Base-by-base conservation (phyloP, 2,797 vertebrate species). In the Danionella dracula region DNA sequence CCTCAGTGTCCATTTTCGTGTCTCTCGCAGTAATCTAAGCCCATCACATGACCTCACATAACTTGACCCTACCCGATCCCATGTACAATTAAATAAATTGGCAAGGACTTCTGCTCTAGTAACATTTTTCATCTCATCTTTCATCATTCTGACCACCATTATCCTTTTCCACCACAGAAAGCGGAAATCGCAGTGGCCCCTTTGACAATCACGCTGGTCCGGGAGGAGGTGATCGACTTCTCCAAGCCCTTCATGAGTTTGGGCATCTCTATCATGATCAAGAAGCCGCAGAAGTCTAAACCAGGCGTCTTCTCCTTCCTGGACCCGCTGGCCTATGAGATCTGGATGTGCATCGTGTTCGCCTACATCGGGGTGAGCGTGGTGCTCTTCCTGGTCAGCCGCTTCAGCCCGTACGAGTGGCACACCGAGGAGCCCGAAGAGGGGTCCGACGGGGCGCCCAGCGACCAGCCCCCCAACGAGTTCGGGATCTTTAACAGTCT, bases 401-500 rank as follows among this genome's bases (percentile, higher is more conserved):
- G 96, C 73, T 99, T 99, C 85, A 99, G 96, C 74, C 96, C 96
- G 0, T 98, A 99, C 5, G 96, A 99, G 79, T 99, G 96, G 96
- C 95, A 98, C 68, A 94, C 94, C 21, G 96, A 98, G 83, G 95
- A 98, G 69, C 93, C 94, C 4, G 96, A 99, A 80, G 96, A 98
- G 31, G 95, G 94, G 17, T 86, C 92, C 8, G 95, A 98, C 81
- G 92, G 88, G 73, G 82, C 83, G 59, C 93, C 93, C 68, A 93
- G 92, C 5, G 95, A 98, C 84, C 96, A 99, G 76, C 97, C 97
- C 54, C 97, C 97, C 76, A 99, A 99, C 40, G 97, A 99, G 78
- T 99, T 99, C 76, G 97, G 97, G 76, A 99, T 99, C 88, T 99
- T 99, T 85, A 99, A 99, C 91, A 99, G 96, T 72, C 93, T 99